Evolutionary conservation across 2,888 invertebrate species (phyloP), one percentile per base, ranked within the genome.

Genomic region (Cosmorhoe ocellata): DNA sequence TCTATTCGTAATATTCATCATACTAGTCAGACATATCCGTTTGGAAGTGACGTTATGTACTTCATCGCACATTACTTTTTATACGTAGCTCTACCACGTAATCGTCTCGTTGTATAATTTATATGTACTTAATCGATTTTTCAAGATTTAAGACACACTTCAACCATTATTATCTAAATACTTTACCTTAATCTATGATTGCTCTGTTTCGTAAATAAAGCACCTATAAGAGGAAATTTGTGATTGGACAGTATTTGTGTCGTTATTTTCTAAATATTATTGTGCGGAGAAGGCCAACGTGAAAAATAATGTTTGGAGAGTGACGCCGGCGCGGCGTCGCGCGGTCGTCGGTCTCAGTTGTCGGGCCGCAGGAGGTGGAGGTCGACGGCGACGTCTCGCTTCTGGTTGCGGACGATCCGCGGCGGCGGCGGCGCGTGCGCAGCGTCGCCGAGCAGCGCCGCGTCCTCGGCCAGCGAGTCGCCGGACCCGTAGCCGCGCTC

Each of bases 401-500:
- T 79, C 59, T 81, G 81, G 38, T 72, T 69, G 52, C 89, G 84
- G 51, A 76, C 58, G 38, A 81, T 60, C 38, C 84, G 79, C 42
- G 80, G 76, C 49, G 70, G 54, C 45, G 78, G 73, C 46, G 78
- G 73, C 46, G 36, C 74, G 34, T 71, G 80, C 36, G 72, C 71
- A 12, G 70, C 66, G 47, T 76, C 83, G 32, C 87, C 86, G 11
- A 89, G 79, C 56, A 89, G 71, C 39, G 89, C 89, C 4, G 89
- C 81, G 64, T 89, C 88, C 63, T 81, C 92, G 61, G 79, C 92
- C 69, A 87, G 76, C 40, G 91, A 90, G 73, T 91, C 91, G 1
- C 84, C 90, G 45, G 90, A 90, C 36, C 91, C 92, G 61, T 91
- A 92, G 34, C 91, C 92, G 26, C 85, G 79, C 68, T 85, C 86